Base-by-base conservation (phyloP, 92 coral and sea anemone species). In the Actinernus sp. region DNA sequence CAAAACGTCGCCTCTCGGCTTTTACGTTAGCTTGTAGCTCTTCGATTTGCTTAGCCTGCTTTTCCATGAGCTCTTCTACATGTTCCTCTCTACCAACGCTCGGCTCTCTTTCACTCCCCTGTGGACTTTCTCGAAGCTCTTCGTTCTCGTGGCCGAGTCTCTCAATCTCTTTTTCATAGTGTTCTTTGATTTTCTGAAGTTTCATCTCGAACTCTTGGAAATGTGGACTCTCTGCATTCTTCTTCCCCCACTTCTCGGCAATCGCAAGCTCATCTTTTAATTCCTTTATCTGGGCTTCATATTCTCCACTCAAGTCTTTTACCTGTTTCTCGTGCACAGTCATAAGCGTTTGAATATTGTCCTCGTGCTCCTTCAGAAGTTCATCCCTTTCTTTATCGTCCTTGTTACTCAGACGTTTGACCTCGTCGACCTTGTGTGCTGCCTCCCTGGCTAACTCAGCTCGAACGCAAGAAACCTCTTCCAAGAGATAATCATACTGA, bases 401-500 rank as follows among this genome's bases (percentile, higher is more conserved):
- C 11, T 90, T 77, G 7, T 78, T 89, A 53, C 79, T 63, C 48
- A 73, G 87, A 24, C 81, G 37, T 30, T 86, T 78, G 3, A 69
- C 92, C 60, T 91, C 91, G 62, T 91, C 92, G 11, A 95, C 68
- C 55, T 95, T 87, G 61, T 92, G 97, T 1, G 96, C 99, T 1
- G 95, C 97, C 43, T 95, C 95, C 68, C 87, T 73, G 6, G 99
- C 99, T 27, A 95, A 81, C 31, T 95, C 99, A 14, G 97, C 88
- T 12, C 99, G 80, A 38, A 95, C 90, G 41, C 65, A 84, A 4
- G 97, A 95, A 0, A 95, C 99, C 61, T 95, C 99, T 25, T 91
- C 92, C 29, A 95, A 31, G 38, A 95, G 63, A 37, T 95, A 83
- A 45, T 86, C 88, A 58, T 58, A 91, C 52, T 91, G 92, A 14